Evolutionary conservation across 2,888 invertebrate species (phyloP).

Genomic region (Pristionchus maxplancki): DNA sequence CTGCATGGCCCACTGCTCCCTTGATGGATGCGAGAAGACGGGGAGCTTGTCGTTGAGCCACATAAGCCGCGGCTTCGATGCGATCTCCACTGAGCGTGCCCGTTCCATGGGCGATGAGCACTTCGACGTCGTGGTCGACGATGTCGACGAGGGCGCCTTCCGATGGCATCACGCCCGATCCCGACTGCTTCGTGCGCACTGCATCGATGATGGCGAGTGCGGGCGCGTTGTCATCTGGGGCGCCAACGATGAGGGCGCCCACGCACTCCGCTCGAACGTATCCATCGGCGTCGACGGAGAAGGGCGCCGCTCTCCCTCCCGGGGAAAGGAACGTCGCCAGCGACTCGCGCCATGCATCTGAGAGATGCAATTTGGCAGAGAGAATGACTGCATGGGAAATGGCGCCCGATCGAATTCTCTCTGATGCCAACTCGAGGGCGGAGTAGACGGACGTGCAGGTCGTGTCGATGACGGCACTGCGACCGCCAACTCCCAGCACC

Average conservation of each 20-base stretch:
- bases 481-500: conserved; percentile 61
- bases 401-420: neutral
- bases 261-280: conserved; percentile 61
- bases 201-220: conserved; percentile 48
- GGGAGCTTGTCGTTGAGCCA: neutral
- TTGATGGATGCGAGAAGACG: conserved; percentile 54
- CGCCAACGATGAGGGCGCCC: conserved; percentile 58
- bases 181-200: conserved; percentile 44
- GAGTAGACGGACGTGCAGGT: conserved; percentile 65
- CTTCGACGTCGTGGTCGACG: neutral
- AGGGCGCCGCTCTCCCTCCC: neutral
- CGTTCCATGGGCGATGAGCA: conserved; percentile 56
- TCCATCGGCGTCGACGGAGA: conserved; percentile 17
- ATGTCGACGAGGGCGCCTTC: neutral
- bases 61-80: conserved; percentile 12
- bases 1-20: conserved; percentile 63
- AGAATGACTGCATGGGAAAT: neutral
- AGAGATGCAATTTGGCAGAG: conserved; percentile 48
- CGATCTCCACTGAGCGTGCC: conserved; percentile 52
- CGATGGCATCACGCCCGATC: conserved; percentile 23
- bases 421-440: conserved; percentile 58
- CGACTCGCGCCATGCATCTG: neutral
- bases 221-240: neutral
- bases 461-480: conserved; percentile 61
- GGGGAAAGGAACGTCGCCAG: neutral